Base-by-base conservation (phyloP, 2,888 invertebrate species). In the Hemistola chrysoprasaria region DNA sequence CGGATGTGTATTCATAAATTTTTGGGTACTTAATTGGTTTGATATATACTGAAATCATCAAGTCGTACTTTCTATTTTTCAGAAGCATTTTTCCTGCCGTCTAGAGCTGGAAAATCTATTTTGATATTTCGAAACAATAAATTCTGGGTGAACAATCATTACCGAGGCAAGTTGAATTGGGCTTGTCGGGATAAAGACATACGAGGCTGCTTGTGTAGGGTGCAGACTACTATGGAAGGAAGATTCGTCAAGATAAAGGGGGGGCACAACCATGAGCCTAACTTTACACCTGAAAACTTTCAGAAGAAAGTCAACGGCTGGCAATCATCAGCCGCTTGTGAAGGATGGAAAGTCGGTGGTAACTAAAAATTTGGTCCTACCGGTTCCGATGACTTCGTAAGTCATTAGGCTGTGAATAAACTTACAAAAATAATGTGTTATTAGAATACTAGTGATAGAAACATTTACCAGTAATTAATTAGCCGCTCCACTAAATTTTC, bases 131-230 rank as follows among this genome's bases (percentile, higher is more conserved):
- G 64, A 56, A 71, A 65, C 43, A 88, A 88, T 58, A 88, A 88
- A 54, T 88, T 88, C 56, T 88, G 88, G 88, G 81, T 88, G 45
- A 88, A 88, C 60, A 88, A 87, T 49, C 84, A 83, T 52, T 88
- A 88, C 48, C 66, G 86, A 1, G 76, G 75, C 40, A 88, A 87
- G 53, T 47, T 88, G 51, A 88, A 88, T 59, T 88, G 88, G 88
- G 88, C 88, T 8, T 88, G 88, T 45, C 75, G 85, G 8, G 87
- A 88, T 54, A 88, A 88, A 61, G 87, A 88, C 49, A 65, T 72
- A 5, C 75, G 57, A 39, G 80, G 82, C 8, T 88, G 88, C 46
- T 59, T 86, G 10, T 88, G 88, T 50, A 69, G 88, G 47, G 86
- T 88, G 8, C 88, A 88, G 60, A 88, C 88, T n/a, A 82, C 84